These are phyloP conservation scores for Brachyhypopomus gauderio DNA, from an alignment of 2,113 vertebrate genomes.

Conservation along the genomic window DNA sequence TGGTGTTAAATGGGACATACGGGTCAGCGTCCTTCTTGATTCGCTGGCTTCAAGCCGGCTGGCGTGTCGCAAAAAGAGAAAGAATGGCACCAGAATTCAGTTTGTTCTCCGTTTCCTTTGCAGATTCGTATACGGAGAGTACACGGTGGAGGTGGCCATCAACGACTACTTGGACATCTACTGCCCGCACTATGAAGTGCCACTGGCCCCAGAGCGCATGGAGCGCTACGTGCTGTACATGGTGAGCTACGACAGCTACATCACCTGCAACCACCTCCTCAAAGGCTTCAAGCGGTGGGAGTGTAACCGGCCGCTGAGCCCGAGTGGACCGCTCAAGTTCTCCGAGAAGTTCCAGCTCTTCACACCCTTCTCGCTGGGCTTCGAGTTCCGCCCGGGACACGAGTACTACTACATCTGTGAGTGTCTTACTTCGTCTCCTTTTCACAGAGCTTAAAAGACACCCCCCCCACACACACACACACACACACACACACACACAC, in stretches of 20 bases:
- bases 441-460: too few relatives aligned
- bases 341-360: slow-evolving; percentile 98
- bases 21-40: background rate
- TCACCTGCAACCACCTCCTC: slow-evolving; percentile 86
- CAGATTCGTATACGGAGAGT: slow-evolving; percentile 89
- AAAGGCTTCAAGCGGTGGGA: slow-evolving; percentile 97
- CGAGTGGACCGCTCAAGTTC: slow-evolving; percentile 90
- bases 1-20: slow-evolving; percentile 24
- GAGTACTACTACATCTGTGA: slow-evolving; percentile 97
- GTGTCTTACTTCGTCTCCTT: slow-evolving; percentile 57
- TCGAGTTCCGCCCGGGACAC: slow-evolving; percentile 92
- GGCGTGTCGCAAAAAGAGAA: background rate
- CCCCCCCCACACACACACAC: background rate
- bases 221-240: slow-evolving; percentile 93
- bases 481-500: background rate
- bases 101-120: background rate
- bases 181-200: slow-evolving; percentile 89
- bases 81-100: background rate
- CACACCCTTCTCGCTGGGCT: slow-evolving; percentile 95
- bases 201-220: slow-evolving; percentile 78
- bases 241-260: slow-evolving; percentile 91
- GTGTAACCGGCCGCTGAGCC: slow-evolving; percentile 87
- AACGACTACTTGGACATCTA: slow-evolving; percentile 98
- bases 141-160: slow-evolving; percentile 93
- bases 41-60: background rate